Conservation (phyloP, 92 coral and sea anemone genomes). For the Anthopleura xanthogrammica region DNA sequence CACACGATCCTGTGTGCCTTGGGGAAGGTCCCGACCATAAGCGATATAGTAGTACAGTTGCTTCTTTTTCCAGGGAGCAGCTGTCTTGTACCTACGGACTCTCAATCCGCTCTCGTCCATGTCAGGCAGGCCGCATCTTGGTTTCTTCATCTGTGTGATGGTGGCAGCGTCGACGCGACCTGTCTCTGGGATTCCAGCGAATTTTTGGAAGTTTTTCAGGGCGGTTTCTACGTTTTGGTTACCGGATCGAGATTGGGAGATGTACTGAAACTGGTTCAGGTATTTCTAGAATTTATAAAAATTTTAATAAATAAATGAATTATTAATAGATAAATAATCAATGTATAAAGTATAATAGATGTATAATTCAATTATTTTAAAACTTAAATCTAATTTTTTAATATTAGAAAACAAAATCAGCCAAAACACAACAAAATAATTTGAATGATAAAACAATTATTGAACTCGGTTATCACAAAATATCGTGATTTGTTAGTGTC, state of each 20-base stretch:
- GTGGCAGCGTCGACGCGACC: constrained; percentile 68
- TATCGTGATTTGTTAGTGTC: no score
- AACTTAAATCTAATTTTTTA: no score
- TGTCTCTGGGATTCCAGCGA: constrained; percentile 67
- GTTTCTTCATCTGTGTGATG: constrained; percentile 51
- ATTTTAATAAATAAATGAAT: no score
- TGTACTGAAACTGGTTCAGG: constrained; percentile 62
- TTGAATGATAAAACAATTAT: no score
- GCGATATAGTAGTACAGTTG: constrained; percentile 50
- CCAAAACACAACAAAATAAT: no score
- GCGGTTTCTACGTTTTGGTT: constrained; percentile 66
- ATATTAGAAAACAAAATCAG: no score
- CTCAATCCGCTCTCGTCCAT: constrained; percentile 45
- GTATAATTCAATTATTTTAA: no score
- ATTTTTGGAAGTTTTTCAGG: constrained; percentile 53
- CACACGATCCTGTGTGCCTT: constrained; percentile 40
- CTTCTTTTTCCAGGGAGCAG: constrained; percentile 47
- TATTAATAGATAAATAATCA: no score
- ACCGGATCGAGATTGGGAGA: constrained; percentile 75
- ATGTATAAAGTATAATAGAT: no score
- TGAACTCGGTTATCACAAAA: no score
- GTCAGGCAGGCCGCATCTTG: constrained; percentile 78
- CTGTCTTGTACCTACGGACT: constrained; percentile 51
- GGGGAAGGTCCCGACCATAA: constrained; percentile 53
- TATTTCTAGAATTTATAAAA: constrained; percentile 29